Conservation (phyloP, 2,113 vertebrate species). For the Passer montanus region DNA sequence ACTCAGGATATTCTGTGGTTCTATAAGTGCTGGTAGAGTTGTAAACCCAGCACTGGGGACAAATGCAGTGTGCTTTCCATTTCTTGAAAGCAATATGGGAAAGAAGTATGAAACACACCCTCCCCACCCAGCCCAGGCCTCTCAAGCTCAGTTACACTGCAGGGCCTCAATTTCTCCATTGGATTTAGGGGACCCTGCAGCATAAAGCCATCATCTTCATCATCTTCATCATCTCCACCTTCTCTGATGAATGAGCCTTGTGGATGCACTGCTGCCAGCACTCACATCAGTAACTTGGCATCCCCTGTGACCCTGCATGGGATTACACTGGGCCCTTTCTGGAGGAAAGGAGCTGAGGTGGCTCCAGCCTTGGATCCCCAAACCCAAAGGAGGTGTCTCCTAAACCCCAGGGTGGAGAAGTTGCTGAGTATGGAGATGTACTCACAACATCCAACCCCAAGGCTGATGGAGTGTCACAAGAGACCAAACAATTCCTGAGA, state of each 20-base stretch:
- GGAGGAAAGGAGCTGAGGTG: not conserved
- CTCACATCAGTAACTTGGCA: not conserved
- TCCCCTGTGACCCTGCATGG: too few species aligned
- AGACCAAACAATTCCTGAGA: not conserved
- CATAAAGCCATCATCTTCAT: not conserved
- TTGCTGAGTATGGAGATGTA: not conserved
- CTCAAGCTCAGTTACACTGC: not conserved
- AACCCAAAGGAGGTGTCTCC: not conserved
- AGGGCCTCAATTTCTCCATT: rapidly evolving
- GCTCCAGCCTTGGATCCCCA: not conserved
- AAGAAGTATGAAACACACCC: not conserved
- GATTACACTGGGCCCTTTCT: not conserved
- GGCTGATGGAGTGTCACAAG: not conserved
- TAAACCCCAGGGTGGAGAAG: not conserved
- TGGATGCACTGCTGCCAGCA: not conserved
- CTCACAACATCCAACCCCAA: not conserved
- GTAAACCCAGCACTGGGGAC: not conserved
- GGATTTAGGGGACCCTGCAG: not conserved
- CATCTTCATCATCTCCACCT: not conserved
- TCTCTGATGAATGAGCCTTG: not conserved
- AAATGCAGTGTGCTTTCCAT: not conserved
- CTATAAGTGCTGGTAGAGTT: not conserved
- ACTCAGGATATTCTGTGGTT: not conserved
- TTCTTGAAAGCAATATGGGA: not conserved
- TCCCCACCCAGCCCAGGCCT: not conserved